Evolutionary conservation across 2,797 vertebrate genomes (phyloP), one percentile per base, ranked within the genome.

Genomic region (Fundulus diaphanus): DNA sequence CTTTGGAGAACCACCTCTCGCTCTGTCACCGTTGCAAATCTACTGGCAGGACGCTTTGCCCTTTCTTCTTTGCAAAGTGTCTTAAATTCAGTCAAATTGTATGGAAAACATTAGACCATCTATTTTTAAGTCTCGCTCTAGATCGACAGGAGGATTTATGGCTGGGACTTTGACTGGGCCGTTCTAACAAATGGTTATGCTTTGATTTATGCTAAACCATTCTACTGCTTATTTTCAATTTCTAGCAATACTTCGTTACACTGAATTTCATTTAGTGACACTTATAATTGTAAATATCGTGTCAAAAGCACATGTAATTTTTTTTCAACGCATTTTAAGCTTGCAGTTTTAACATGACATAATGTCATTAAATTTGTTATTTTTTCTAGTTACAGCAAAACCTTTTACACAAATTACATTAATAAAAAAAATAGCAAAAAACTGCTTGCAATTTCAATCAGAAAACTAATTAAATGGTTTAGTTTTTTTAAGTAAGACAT

Each of bases 401-500:
- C 61, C 35, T n/a, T 65, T 13, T 35, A 22, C 59, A 61, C 18
- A 35, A 18, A 33, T 59, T 16, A 7, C 20, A 11, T 33, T 63
- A 40, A 65, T 40, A n/a, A 13, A 40, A 13, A 40, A 40, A 63
- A 2, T 5, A 37, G 20, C 35, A 63, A 11, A 5, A 6, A 9
- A 40, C 35, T 40, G 24, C 35, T 63, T 63, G 61, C 11, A 40
- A 12, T 40, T 63, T 40, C n/a, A 0, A 22, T 63, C 20, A 63
- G 1, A 24, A 40, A 63, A 63, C 33, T 13, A 20, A 63, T 40
- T 40, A 37, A 37, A 63, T 37, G 5, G 33, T 22, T 22, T 4
- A 9, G 22, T 61, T 33, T 40, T n/a, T 42, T 37, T 81, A 24
- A 33, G 82, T 82, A 82, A 90, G 7, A 78, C n/a, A 51, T 81